Evolutionary conservation across 2,113 vertebrate genomes (phyloP).

Genomic region (Cyphomyrus discorhynchus): DNA sequence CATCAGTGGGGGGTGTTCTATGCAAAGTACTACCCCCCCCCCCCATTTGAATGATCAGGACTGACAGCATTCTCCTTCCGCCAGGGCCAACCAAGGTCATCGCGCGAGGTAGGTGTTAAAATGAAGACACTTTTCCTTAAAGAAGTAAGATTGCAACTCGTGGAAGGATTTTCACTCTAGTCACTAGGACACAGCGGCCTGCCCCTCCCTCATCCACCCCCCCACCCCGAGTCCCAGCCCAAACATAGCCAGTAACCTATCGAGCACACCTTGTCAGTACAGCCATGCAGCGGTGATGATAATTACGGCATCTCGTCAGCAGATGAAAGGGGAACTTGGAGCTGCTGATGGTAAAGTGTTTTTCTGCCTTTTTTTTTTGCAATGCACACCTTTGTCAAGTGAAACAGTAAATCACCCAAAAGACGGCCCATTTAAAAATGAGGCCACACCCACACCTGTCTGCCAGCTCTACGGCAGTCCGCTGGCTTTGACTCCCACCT

Average conservation of each 20-base stretch:
- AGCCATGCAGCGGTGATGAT: slow-evolving; percentile 31
- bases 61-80: background rate
- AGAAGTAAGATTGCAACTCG: background rate
- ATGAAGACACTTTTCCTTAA: background rate
- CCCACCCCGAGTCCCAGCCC: background rate
- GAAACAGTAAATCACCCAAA: background rate
- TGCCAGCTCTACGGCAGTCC: background rate
- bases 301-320: slow-evolving; percentile 29
- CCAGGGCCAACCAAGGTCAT: background rate
- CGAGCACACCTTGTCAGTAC: slow-evolving; percentile 25
- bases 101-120: background rate
- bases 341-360: background rate
- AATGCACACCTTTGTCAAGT: background rate
- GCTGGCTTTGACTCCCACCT: background rate
- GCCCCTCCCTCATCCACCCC: background rate
- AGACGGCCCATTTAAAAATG: background rate
- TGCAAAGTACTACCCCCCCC: background rate
- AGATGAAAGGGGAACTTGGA: slow-evolving; percentile 31
- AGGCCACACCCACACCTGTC: background rate
- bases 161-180: slow-evolving; percentile 12
- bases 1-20: too few species aligned
- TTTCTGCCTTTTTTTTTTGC: background rate
- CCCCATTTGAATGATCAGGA: background rate
- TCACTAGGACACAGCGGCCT: background rate
- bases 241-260: slow-evolving; percentile 31